These are phyloP conservation scores for Leptodirus hochenwartii DNA, from an alignment of 2,888 invertebrate species.

Conservation along the genomic window DNA sequence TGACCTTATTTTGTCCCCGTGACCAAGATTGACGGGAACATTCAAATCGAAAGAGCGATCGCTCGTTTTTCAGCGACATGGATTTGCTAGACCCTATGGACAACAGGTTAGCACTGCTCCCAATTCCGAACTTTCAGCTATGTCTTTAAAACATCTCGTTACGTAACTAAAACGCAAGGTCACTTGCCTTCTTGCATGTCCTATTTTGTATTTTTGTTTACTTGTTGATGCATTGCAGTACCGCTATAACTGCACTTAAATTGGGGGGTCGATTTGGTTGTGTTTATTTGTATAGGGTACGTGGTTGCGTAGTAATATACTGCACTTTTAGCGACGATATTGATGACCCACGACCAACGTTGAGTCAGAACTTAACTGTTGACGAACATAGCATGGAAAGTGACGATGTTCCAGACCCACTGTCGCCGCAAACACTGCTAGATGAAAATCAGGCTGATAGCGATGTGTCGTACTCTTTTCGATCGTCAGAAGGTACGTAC, in stretches of 20 bases:
- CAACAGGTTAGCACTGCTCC: slow-evolving; percentile 32
- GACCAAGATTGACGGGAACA: slow-evolving; percentile 50
- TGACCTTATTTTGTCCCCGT: slow-evolving; percentile 56
- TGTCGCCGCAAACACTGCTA: slow-evolving; percentile 35
- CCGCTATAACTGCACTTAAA: no score
- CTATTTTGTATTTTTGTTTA: background rate
- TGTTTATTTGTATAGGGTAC: no score
- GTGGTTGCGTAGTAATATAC: no score
- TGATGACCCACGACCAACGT: no score
- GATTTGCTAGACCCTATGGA: slow-evolving; percentile 43
- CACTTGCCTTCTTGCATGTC: slow-evolving; percentile 6
- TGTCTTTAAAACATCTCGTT: slow-evolving; percentile 10
- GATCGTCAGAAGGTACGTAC: slow-evolving; percentile 25
- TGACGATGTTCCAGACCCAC: slow-evolving; percentile 26
- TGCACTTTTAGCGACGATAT: no score
- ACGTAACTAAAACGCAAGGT: slow-evolving; percentile 15
- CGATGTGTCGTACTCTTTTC: slow-evolving; percentile 28
- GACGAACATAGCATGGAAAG: slow-evolving; percentile 30
- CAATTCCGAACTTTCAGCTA: slow-evolving; percentile 1
- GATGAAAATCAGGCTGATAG: slow-evolving; percentile 32
- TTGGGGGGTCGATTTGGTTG: no score
- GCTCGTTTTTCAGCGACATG: slow-evolving; percentile 27
- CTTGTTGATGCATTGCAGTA: background rate
- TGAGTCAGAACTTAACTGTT: slow-evolving; percentile 24
- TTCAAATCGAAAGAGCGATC: slow-evolving; percentile 34